Base-by-base conservation (phyloP, 2,888 invertebrate species). In the Podotricha telesiphe region DNA sequence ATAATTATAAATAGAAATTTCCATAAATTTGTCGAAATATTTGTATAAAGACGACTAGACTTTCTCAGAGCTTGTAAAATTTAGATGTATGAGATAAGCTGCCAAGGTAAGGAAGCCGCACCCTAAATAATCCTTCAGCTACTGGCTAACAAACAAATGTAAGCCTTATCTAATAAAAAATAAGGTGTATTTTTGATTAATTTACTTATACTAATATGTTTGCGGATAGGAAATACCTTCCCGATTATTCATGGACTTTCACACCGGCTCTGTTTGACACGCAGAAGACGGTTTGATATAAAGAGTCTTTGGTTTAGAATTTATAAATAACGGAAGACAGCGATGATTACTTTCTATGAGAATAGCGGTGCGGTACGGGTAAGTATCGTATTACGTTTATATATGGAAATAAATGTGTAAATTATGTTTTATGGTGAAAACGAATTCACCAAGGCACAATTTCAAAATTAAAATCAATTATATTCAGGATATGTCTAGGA, bases 161-260 rank as follows among this genome's bases (percentile, higher is more conserved):
- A 17, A 11, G 2, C 19, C 37, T 56, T 70, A 70, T 58, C 0
- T 0, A 2, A 4, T 19, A 15, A 19, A n/a, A 1, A 2, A n/a
- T 58, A 69, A 56, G 62, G 50, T 28, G 8, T 2, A 69, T 22
- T 53, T 50, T 56, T 8, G 15, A 28, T 19, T 17, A 19, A 17
- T 53, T 13, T 2, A 34, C 0, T 0, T 6, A 6, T 19, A 55
- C 5, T 53, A 19, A 22, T 61, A 55, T n/a, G 11, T 56, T 22
- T 55, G 48, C 19, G 13, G 37, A 76, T 75, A 78, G 80, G 83
- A 79, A 81, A 81, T 82, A 74, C 79, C 84, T 83, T 84, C 83
- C 84, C 80, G 80, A 84, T 84, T 83, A 86, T 82, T 83, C 82
- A 83, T 80, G 76, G 77, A 80, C 85, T 87, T 86, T 86, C 87